Conservation (phyloP, 2,113 vertebrate genomes). For the Stegastes partitus region DNA sequence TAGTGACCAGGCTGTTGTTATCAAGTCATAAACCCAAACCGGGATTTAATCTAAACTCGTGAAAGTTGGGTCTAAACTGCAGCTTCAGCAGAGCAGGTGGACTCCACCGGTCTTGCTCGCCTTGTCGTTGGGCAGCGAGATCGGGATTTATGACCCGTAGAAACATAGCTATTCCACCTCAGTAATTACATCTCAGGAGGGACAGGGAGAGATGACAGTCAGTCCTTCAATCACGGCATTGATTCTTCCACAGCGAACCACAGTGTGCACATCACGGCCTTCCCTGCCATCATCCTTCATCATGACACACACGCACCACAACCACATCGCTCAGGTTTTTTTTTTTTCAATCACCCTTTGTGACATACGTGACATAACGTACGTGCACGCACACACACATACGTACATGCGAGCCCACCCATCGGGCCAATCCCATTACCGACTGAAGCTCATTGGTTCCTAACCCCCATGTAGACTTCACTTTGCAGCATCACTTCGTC, state of each 20-base stretch:
- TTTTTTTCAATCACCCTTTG: constrained; percentile 50
- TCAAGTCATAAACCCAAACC: constrained; percentile 2
- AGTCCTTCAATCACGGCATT: constrained; percentile 67
- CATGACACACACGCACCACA: background rate
- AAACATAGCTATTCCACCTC: constrained; percentile 50
- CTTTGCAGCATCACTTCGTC: constrained; percentile 30
- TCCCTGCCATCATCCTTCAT: constrained; percentile 44
- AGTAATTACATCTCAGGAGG: constrained; percentile 71
- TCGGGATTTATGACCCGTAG: constrained; percentile 63
- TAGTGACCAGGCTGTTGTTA: background rate
- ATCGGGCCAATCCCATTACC: constrained; percentile 45
- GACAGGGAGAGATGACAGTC: constrained; percentile 39
- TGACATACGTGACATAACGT: constrained; percentile 18
- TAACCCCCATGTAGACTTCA: constrained; percentile 36
- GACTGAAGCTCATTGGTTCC: constrained; percentile 51
- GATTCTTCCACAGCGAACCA: constrained; percentile 56
- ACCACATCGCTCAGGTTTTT: constrained; percentile 2
- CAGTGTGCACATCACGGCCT: constrained; percentile 15
- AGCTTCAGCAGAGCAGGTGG: constrained; percentile 7
- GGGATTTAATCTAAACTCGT: constrained; percentile 5
- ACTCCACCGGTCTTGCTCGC: constrained; percentile 28
- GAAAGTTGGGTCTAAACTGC: constrained; percentile 20
- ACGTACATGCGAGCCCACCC: constrained; percentile 15
- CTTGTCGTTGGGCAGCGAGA: constrained; percentile 26
- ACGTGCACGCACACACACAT: background rate